Conservation (phyloP, 1,140 invertebrate genomes). For the Babylonia areolata region DNA sequence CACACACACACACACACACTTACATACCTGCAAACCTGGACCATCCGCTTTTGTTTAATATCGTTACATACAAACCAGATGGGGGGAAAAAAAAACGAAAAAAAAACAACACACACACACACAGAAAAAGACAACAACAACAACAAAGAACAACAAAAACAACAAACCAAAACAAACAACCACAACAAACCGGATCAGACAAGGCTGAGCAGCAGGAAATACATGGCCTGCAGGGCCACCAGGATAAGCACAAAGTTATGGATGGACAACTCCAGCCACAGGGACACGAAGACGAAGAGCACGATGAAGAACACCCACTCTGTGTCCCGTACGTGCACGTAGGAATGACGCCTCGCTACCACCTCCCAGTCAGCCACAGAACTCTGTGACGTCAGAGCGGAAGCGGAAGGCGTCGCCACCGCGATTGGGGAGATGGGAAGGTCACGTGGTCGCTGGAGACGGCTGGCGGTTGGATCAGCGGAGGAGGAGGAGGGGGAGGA, state of each 20-base stretch:
- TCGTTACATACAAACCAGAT: no score
- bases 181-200: background rate
- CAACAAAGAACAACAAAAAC: background rate
- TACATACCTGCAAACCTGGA: background rate
- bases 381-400: conserved; percentile 28
- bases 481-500: background rate
- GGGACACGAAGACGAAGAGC: conserved; percentile 32
- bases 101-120: background rate
- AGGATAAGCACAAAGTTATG: conserved; percentile 24
- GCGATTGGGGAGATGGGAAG: background rate
- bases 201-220: conserved; percentile 21
- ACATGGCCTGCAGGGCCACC: conserved; percentile 33
- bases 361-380: conserved; percentile 33
- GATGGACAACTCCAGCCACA: conserved; percentile 19
- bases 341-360: conserved; percentile 18
- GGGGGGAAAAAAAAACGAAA: background rate
- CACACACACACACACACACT: background rate
- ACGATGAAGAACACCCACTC: conserved; percentile 34
- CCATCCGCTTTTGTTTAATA: no score
- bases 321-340: conserved; percentile 23
- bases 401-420: background rate
- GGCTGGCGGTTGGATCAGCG: background rate
- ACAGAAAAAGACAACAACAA: background rate
- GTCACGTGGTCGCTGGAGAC: conserved; percentile 19
- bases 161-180: no score